Conservation (phyloP, 2,888 invertebrate species). For the Theodoxus fluviatilis region DNA sequence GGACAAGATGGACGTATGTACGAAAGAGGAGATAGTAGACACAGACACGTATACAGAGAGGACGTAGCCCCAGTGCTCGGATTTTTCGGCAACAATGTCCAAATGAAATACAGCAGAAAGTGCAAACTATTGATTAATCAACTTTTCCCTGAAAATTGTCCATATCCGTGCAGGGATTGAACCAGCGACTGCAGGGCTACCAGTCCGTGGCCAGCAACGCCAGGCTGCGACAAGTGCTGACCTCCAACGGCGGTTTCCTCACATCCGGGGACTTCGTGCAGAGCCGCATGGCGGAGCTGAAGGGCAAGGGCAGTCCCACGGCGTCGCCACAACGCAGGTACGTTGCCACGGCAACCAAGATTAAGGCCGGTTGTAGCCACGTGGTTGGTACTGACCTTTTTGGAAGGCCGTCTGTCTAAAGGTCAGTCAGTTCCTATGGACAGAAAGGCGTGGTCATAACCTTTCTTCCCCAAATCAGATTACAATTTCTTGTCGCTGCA, state of each 20-base stretch:
- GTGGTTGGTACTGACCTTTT: too few species aligned
- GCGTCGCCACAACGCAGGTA: constrained; percentile 25
- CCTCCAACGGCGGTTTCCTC: constrained; percentile 52
- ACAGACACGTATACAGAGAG: not conserved
- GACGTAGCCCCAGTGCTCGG: not conserved
- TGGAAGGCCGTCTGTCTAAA: too few species aligned
- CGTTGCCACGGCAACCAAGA: too few species aligned
- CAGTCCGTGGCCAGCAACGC: constrained; percentile 52
- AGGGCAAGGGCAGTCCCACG: constrained; percentile 41
- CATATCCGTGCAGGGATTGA: constrained; percentile 41
- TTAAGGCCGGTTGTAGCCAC: not conserved
- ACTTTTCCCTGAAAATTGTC: too few species aligned
- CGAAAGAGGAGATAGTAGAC: not conserved
- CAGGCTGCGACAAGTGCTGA: constrained; percentile 50
- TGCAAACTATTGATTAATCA: too few species aligned
- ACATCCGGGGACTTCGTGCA: constrained; percentile 51
- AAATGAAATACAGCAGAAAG: too few species aligned
- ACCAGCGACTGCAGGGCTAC: constrained; percentile 46
- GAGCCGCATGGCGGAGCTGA: constrained; percentile 55
- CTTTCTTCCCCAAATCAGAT: constrained; percentile 5
- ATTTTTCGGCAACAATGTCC: not conserved
- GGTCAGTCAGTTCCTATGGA: too few species aligned
- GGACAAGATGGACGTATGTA: too few species aligned
- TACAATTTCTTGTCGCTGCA: too few species aligned
- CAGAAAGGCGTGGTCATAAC: too few species aligned